Evolutionary conservation across 37 sponge, comb jelly and placozoan genomes (phyloP), one percentile per base, ranked within the genome.

Genomic region (Beroe ovata): DNA sequence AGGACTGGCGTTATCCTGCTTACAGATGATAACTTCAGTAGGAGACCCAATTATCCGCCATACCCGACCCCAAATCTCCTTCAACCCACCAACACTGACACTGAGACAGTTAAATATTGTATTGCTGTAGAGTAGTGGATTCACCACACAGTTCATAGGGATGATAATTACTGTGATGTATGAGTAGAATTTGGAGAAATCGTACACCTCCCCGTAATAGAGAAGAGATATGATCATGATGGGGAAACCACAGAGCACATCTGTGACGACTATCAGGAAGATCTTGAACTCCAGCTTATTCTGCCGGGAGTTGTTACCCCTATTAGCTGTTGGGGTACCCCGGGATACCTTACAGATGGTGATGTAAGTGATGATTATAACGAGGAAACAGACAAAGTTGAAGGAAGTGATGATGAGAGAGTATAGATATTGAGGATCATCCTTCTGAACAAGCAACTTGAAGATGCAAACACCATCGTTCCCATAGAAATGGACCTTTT

Each of bases 391-490:
- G 36, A 66, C 36, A 26, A 66, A 66, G 69, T 66, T 66, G 6
- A 66, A 1, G 3, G 34, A 8, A 66, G 34, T 18, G 8, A 66
- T 37, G 30, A 26, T 37, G 6, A 66, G 69, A 4, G 69, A 66
- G 30, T 29, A 66, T 18, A 33, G 2, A 11, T 33, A 11, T 37
- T 66, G 69, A 30, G 69, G 69, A 66, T 66, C 69, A 11, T 34
- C 29, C 18, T 25, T 14, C 35, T 34, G 3, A 4, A 66, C 69
- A 0, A 66, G 36, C 2, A 34, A 66, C 36, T 66, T 66, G 36
- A 66, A 66, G 18, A 66, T 25, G 30, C 69, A 66, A 26, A 66
- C 69, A 18, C 69, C 69, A 18, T 66, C 69, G 36, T 66, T 66
- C 8, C 69, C 69, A 30, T 66, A 66, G 36, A 66, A 66, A 25